Base-by-base conservation (phyloP, 1,140 invertebrate species). In the Phthorimaea operculella region DNA sequence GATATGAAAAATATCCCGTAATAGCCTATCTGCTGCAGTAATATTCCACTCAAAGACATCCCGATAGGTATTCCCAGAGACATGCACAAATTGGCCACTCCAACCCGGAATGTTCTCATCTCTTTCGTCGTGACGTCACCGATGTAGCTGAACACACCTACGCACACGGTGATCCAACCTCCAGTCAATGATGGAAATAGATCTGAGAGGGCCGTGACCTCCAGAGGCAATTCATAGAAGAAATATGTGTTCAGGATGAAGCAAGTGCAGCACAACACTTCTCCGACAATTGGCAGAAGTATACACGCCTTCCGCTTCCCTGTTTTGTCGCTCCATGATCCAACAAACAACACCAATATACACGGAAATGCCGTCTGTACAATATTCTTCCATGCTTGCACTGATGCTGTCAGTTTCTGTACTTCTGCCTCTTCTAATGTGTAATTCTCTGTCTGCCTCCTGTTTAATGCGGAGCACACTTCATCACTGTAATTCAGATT, bases 281-380 rank as follows among this genome's bases (percentile, higher is more conserved):
- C 88, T 33, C 88, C 88, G 18, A 88, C 61, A 7, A 89, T 84
- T 0, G 87, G 87, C 33, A 88, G 57, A 10, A 89, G 58, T 59
- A 89, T 87, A 55, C 86, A 88, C 5, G 89, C 83, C 76, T 90
- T 91, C 55, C 90, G 68, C 55, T 84, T 82, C 28, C 87, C 85
- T 52, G 88, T 83, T 55, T 85, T 79, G 68, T 89, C 89, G 66
- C 88, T 89, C 88, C 88, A 87, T 15, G 88, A 86, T 60, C 90
- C 88, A 42, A 90, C 70, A 75, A 90, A 87, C 50, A 90, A 62
- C 15, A 89, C 82, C 50, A 90, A 72, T 52, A 88, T 64, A 5
- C 87, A 83, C 16, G 88, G 88, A 44, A 89, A 77, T 17, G 87
- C 69, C 51, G 87, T 88, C 60, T 88, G 85, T 34, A 88, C 75